Conservation (phyloP, 2,888 invertebrate species). For the Argynnis bischoffii region DNA sequence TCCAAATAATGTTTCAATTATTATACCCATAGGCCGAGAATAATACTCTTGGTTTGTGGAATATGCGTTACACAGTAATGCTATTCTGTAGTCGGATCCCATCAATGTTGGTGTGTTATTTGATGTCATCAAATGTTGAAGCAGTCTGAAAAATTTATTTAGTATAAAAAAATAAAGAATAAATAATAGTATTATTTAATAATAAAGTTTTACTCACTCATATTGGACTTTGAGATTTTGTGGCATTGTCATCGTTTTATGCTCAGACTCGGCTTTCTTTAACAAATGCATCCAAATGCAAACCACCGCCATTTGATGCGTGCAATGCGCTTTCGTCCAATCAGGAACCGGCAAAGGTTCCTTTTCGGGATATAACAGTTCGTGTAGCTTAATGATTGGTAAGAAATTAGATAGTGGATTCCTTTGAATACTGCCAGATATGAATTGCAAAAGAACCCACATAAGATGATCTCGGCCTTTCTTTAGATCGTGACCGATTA, state of each 20-base stretch:
- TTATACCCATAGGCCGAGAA: conserved; percentile 94
- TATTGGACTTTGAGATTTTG: conserved; percentile 91
- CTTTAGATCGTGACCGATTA: conserved; percentile 89
- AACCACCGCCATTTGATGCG: conserved; percentile 95
- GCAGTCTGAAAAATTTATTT: conserved; percentile 82
- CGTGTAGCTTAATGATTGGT: conserved; percentile 94
- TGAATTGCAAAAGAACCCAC: conserved; percentile 98
- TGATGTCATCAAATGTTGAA: conserved; percentile 92
- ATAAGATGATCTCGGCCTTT: conserved; percentile 98
- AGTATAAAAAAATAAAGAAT: background rate
- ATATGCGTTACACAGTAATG: conserved; percentile 96
- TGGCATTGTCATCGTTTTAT: conserved; percentile 91
- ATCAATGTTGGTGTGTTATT: conserved; percentile 86
- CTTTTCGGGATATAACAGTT: conserved; percentile 95
- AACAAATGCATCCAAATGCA: conserved; percentile 98
- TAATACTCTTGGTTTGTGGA: conserved; percentile 96
- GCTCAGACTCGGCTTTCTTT: conserved; percentile 95
- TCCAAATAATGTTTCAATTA: conserved; percentile 93
- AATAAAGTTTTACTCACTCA: conserved; percentile 82
- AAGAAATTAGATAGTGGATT: conserved; percentile 94
- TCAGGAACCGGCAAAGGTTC: conserved; percentile 95
- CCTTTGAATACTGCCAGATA: conserved; percentile 97
- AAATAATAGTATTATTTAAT: background rate
- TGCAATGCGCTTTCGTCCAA: conserved; percentile 91
- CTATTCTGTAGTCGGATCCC: conserved; percentile 94